Percentiles rank a stretch among this genome's conserved stretches.
These are phyloP conservation scores for Chymomyza caudatula DNA, from an alignment of 2,888 invertebrate species.

Conservation along the genomic window DNA sequence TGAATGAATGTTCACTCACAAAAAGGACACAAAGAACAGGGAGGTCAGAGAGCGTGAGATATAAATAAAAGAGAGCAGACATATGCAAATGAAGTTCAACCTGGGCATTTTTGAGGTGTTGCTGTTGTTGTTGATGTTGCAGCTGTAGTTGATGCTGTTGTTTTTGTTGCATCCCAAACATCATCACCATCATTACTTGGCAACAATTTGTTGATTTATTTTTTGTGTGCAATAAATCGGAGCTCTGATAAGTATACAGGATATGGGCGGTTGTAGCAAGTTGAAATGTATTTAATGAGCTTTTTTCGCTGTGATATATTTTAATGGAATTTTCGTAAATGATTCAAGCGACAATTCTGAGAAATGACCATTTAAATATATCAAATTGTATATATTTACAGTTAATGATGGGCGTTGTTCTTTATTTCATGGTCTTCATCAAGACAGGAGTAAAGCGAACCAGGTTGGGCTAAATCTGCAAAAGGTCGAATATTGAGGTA, in stretches of 20 bases:
- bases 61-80: constrained; percentile 1
- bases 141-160: background rate
- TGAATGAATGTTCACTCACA: background rate
- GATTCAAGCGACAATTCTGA: background rate
- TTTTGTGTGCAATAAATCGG: constrained; percentile 42
- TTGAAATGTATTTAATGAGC: constrained; percentile 13
- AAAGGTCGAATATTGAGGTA: no score
- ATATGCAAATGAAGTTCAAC: constrained; percentile 37
- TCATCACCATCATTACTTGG: constrained; percentile 17
- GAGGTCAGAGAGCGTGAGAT: background rate
- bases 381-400: background rate
- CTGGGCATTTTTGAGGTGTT: constrained; percentile 4
- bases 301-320: constrained; percentile 20
- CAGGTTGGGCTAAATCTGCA: no score
- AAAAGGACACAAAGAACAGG: background rate
- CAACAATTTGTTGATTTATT: constrained; percentile 12
- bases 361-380: background rate
- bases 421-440: no score
- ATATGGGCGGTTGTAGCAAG: constrained; percentile 25
- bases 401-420: background rate
- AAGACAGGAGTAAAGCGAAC: no score
- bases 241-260: constrained; percentile 29
- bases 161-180: constrained; percentile 24
- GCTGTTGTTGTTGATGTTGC: constrained; percentile 9
- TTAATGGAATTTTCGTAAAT: constrained; percentile 8